phyloP scores from a whole-genome alignment of 2,888 invertebrate genomes.

The Trissonchulus latispiculum region DNA sequence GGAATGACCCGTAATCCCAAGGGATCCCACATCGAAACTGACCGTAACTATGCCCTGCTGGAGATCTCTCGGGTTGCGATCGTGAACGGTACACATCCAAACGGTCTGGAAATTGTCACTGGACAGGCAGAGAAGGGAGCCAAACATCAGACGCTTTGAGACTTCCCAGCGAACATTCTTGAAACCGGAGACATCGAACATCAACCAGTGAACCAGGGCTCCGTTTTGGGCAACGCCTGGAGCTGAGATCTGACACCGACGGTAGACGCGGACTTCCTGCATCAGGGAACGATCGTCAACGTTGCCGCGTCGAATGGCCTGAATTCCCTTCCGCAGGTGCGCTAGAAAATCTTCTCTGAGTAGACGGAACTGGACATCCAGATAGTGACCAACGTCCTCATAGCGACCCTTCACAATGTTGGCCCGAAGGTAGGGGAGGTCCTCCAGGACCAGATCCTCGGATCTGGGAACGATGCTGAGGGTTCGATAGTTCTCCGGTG shows the following conservation, averaged over 20 bases:
- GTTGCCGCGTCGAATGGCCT: background rate
- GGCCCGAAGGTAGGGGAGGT: slow-evolving; percentile 51
- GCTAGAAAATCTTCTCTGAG: slow-evolving; percentile 67
- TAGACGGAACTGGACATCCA: slow-evolving; percentile 66
- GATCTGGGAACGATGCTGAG: slow-evolving; percentile 43
- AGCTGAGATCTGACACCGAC: slow-evolving; percentile 25
- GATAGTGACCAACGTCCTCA: slow-evolving; percentile 58
- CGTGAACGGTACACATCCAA: slow-evolving; percentile 59
- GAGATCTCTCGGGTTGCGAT: slow-evolving; percentile 52
- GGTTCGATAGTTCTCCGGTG: slow-evolving; percentile 48
- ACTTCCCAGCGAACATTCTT: slow-evolving; percentile 45
- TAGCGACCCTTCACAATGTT: slow-evolving; percentile 58
- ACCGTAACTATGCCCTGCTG: slow-evolving; percentile 47
- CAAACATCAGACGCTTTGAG: slow-evolving; percentile 58
- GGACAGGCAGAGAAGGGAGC: slow-evolving; percentile 63
- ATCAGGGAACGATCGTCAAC: background rate
- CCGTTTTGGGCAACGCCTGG: slow-evolving; percentile 29
- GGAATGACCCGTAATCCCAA: background rate
- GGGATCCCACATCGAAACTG: slow-evolving; percentile 10
- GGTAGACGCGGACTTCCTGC: slow-evolving; percentile 22
- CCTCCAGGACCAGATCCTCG: slow-evolving; percentile 40
- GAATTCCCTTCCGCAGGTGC: slow-evolving; percentile 60
- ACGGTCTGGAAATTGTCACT: slow-evolving; percentile 57
- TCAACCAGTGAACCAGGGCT: slow-evolving; percentile 25
- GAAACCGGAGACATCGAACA: slow-evolving; percentile 25